Conservation (phyloP, 2,113 vertebrate genomes). For the Sebastes schlegelii region DNA sequence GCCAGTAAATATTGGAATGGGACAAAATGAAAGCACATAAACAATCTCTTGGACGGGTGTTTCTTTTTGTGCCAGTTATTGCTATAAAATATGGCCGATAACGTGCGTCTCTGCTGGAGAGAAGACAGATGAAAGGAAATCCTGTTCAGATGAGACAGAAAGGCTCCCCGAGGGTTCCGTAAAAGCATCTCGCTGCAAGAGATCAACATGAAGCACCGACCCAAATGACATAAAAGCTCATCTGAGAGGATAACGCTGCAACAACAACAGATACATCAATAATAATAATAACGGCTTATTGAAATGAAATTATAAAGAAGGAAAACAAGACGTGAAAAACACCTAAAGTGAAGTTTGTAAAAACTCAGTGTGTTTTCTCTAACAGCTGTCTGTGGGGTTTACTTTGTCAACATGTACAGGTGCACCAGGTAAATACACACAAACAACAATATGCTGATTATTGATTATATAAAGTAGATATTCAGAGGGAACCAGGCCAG, state of each 20-base stretch:
- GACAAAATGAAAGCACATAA: constrained; percentile 8
- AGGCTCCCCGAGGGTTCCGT: constrained; percentile 17
- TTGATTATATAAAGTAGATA: too few relatives aligned
- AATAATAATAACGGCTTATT: neutral
- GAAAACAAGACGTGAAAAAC: neutral
- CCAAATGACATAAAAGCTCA: constrained; percentile 37
- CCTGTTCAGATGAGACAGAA: constrained; percentile 8
- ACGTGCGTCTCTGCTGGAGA: neutral
- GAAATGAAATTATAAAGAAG: constrained; percentile 4
- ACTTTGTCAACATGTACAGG: too few relatives aligned
- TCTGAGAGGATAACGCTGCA: neutral
- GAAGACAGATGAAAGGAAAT: constrained; percentile 15
- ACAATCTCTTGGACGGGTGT: neutral
- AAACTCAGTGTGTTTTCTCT: too few relatives aligned
- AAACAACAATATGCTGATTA: too few relatives aligned
- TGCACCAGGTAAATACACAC: too few relatives aligned
- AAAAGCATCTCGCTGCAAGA: constrained; percentile 10
- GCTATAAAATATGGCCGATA: too few relatives aligned
- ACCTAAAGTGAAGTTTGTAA: neutral
- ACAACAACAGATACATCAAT: neutral
- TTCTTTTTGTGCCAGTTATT: neutral
- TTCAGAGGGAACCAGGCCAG: too few relatives aligned
- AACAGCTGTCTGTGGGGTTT: too few relatives aligned
- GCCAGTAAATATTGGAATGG: neutral
- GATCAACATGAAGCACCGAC: constrained; percentile 31